Evolutionary conservation across 64 coral and sea anemone genomes (phyloP).

Genomic region (Actinia equina): DNA sequence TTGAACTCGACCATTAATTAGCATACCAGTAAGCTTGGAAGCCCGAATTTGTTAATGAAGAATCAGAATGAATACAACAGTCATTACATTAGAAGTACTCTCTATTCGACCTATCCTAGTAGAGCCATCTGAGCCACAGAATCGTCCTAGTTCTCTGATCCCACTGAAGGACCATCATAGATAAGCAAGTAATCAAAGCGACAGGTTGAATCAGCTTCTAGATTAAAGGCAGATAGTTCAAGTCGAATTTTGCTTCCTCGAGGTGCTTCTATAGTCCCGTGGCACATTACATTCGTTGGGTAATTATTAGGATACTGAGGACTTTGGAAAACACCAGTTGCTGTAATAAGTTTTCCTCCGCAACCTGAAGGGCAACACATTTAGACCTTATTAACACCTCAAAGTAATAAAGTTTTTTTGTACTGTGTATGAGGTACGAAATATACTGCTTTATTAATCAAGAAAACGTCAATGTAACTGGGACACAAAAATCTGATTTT

Average conservation of each 20-base stretch:
- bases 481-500: no score
- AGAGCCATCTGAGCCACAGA: slow-evolving; percentile 33
- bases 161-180: slow-evolving; percentile 43
- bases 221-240: slow-evolving; percentile 36
- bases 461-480: no score
- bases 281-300: slow-evolving; percentile 37
- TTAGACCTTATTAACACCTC: no score
- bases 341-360: slow-evolving; percentile 37
- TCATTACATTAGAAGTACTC: slow-evolving; percentile 52
- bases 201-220: slow-evolving; percentile 60
- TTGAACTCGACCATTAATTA: background rate
- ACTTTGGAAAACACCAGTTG: slow-evolving; percentile 48
- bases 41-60: slow-evolving; percentile 31
- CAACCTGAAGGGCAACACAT: slow-evolving; percentile 13
- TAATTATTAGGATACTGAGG: slow-evolving; percentile 59
- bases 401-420: background rate
- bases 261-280: slow-evolving; percentile 55
- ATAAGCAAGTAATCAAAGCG: slow-evolving; percentile 71
- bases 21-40: slow-evolving; percentile 52
- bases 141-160: slow-evolving; percentile 47
- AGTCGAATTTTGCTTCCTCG: slow-evolving; percentile 38
- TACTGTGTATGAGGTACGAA: no score
- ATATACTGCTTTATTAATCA: no score
- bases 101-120: slow-evolving; percentile 13
- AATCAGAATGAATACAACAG: slow-evolving; percentile 66